Evolutionary conservation across 2,797 vertebrate species (phyloP), one percentile per base, ranked within the genome.

Genomic region (Neostethus bicornis): DNA sequence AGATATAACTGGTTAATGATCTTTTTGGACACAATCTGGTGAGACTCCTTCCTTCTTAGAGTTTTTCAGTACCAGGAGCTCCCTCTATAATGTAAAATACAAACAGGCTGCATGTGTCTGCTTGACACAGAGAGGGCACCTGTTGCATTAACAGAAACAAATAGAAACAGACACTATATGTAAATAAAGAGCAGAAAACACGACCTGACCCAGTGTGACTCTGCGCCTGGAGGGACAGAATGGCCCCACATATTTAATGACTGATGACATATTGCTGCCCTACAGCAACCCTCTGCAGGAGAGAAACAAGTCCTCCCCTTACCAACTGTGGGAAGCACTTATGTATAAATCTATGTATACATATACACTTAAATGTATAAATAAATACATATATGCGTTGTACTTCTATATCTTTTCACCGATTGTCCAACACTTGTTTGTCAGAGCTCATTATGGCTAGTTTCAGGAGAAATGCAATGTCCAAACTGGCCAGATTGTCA

Each of bases 111-210:
- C 48, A 54, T 61, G 56, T 65, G 23, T 52, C 26, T 47, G 39
- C 49, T 26, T 8, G 37, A 59, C 14, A 51, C 58, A 60, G 67
- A 70, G 34, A 51, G 62, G 25, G 2, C 59, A 84, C 67, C 70
- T 81, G 79, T 84, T 82, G 73, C 61, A 47, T 23, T 2, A 0
- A 4, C 16, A 74, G 59, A 77, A 64, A 66, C 57, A 54, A 80
- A 84, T 31, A 57, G 49, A 74, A 63, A 67, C 46, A 38, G 87
- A 86, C 83, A 86, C 66, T 76, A 51, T 68, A 66, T 70, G 83
- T 88, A 87, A 89, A 87, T 81, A 86, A 87, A 86, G 60, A 68
- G 56, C 60, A 79, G 61, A 61, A 79, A 84, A 86, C 76, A 80
- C 68, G 80, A 85, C 82, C 83, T 67, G 65, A 79, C 77, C 80